Base-by-base conservation (phyloP, 2,888 invertebrate genomes). In the Nemotelus nigrinus region DNA sequence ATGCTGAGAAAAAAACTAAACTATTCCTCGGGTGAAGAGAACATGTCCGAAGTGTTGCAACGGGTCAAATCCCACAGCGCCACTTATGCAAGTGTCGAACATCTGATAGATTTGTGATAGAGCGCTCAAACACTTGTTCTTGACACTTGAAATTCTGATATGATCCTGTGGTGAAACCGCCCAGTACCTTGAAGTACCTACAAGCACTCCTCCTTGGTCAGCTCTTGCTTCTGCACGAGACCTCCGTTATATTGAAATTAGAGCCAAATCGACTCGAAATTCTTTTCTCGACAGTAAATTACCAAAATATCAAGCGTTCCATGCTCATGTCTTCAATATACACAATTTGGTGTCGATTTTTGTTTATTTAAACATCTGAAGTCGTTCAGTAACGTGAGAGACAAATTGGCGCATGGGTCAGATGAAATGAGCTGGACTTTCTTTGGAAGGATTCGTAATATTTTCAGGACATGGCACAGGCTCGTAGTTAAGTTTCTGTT, bases 21-120 rank as follows among this genome's bases (percentile, higher is more conserved):
- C 6, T 25, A 25, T 25, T 25, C 25, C 47, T 67, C 47, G 3
- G 10, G 4, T 39, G 25, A 45, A 41, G 60, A 43, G 57, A 10
- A 70, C 57, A 70, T 39, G 47, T 58, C 41, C n/a, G 60, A 48
- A 74, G 63, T 48, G 74, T 48, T 55, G 70, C 70, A 70, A 60
- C 39, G 39, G 39, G 53, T 44, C 72, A 67, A 72, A 74, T 78
- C 78, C 77, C 67, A 77, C 78, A 77, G 78, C 78, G 78, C 78
- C 78, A 78, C 78, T 78, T 77, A 50, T 68, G 74, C 77, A 78
- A 77, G 78, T 77, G 77, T 78, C 74, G 74, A 45, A 74, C 78
- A 77, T 77, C 67, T 76, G 72, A 76, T 76, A 57, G 58, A 25
- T 67, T 67, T 67, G 47, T 48, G n/a, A 70, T 55, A 70, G 53